Conservation (phyloP, 37 sponge, comb jelly and placozoan species). For the Spongilla lacustris region DNA sequence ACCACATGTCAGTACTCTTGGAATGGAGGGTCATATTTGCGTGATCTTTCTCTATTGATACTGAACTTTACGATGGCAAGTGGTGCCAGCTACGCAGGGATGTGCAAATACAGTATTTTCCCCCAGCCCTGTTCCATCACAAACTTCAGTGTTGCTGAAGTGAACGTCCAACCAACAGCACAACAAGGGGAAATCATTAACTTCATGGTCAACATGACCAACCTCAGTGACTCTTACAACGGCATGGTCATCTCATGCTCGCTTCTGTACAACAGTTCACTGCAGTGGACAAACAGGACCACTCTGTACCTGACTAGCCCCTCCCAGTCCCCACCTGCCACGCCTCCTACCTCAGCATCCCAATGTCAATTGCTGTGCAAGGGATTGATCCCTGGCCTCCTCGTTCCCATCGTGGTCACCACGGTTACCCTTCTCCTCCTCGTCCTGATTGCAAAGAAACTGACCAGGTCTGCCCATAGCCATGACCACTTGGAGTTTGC, state of each 20-base stretch:
- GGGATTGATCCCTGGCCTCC: not conserved
- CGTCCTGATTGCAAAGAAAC: not conserved
- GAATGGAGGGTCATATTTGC: no score
- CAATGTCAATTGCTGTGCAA: not conserved
- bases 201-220: not conserved
- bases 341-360: not conserved
- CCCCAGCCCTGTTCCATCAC: no score
- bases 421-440: not conserved
- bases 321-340: not conserved
- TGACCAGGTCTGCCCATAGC: not conserved
- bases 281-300: no score
- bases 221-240: not conserved
- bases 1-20: no score
- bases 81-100: not conserved
- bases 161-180: no score
- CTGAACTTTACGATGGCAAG: no score
- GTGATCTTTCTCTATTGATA: no score
- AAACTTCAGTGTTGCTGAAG: no score
- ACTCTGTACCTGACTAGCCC: not conserved
- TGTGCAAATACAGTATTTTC: not conserved
- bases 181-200: not conserved
- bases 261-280: no score
- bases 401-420: not conserved
- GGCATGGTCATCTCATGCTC: no score
- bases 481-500: no score